These are phyloP conservation scores for pig (Sus scrofa) DNA, from an alignment of 2,113 vertebrate species.

Conservation along the genomic window DNA sequence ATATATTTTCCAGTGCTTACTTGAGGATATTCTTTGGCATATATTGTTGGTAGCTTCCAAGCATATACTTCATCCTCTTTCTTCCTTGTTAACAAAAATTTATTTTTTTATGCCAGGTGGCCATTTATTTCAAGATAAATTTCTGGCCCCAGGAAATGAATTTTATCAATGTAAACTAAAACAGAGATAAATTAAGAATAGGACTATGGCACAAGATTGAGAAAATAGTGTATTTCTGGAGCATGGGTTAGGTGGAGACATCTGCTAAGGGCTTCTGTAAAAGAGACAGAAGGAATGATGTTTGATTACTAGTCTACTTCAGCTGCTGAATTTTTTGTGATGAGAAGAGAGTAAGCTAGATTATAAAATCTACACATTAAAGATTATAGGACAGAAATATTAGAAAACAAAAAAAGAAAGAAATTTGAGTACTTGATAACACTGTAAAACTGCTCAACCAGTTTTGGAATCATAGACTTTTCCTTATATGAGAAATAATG, in stretches of 20 bases:
- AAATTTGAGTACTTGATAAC: background rate
- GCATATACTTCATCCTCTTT: background rate
- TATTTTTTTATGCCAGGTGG: background rate
- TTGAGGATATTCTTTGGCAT: background rate
- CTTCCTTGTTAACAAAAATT: background rate
- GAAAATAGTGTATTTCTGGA: background rate
- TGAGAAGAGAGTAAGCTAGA: background rate
- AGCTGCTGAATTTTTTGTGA: background rate
- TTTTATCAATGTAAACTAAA: background rate
- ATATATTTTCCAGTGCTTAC: background rate
- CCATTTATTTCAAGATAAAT: background rate
- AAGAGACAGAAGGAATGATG: background rate
- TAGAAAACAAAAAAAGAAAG: rapidly evolving
- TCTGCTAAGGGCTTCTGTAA: background rate
- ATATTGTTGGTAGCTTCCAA: background rate
- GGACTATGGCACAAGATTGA: background rate
- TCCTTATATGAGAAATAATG: background rate
- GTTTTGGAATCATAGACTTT: background rate
- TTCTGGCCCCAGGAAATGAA: background rate
- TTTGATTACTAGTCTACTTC: background rate
- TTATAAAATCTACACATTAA: background rate
- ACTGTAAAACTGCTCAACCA: background rate
- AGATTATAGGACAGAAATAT: background rate
- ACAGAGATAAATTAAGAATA: background rate
- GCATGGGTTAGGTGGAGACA: background rate